Evolutionary conservation across 53 echinoderm and acorn worm species (phyloP), one percentile per base, ranked within the genome.

Genomic region (Henricia sp.): DNA sequence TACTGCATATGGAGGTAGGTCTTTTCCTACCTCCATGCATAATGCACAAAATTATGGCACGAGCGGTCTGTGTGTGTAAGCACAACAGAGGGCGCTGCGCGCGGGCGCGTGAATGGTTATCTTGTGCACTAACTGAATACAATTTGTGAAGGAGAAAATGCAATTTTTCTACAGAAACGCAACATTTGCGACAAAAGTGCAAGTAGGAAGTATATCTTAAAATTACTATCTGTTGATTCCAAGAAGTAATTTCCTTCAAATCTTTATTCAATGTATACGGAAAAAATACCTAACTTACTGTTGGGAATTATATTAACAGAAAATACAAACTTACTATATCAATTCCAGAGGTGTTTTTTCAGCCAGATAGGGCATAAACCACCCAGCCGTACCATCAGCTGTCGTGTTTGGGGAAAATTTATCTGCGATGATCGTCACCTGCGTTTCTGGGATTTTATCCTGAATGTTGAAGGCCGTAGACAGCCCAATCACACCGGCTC

Each of bases 381-480:
- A 82, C 4, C 93, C 96, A 2, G 84, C 93, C 4, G 93, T 93
- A 0, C 91, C 96, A 82, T 91, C 88, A 5, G 87, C 80, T 0
- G 93, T 93, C 3, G 96, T 96, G 55, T 96, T 44, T 8, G 93
- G 96, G 0, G 93, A 68, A 51, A 93, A 89, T 46, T 89, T 84
- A 6, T 91, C 96, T 20, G 96, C 86, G 6, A 93, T 58, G 19
- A 96, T 67, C 2, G 96, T 89, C 13, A 96, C 87, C 19, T 93
- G 84, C 5, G 62, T 85, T 65, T 72, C 51, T 17, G 91, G 89
- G 29, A 59, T 91, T 0, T 36, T 25, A 17, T 83, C 67, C n/a
- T 88, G 62, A 27, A 96, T 89, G 17, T 37, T 67, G 27, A 80
- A 50, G 34, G 96, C 93, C 0, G 91, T 87, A 2, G 96, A 87